Evolutionary conservation across 2,888 invertebrate genomes (phyloP).

Genomic region (Pterostichus niger): DNA sequence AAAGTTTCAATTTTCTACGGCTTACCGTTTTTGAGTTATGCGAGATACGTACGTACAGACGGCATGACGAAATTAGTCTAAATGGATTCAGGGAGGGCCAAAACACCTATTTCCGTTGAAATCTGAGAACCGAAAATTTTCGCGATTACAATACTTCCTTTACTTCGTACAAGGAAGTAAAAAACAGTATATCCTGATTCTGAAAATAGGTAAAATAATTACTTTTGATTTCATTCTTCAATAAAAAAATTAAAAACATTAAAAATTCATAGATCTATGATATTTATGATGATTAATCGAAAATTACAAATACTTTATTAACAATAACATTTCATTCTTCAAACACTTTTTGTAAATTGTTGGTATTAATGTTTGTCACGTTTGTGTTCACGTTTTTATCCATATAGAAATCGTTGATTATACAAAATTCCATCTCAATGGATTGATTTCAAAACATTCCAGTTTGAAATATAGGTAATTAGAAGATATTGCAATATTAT

Average conservation of each 20-base stretch:
- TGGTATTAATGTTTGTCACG: not conserved
- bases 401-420: not conserved
- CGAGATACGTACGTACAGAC: no score
- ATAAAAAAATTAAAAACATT: no score
- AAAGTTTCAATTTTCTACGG: no score
- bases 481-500: constrained; percentile 12
- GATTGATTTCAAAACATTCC: constrained; percentile 1
- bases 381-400: not conserved
- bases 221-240: constrained; percentile 1
- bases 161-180: no score
- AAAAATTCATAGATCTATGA: not conserved
- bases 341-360: not conserved
- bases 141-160: no score
- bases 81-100: no score
- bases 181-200: constrained; percentile 1
- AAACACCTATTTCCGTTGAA: no score
- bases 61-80: no score
- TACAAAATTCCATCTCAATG: not conserved
- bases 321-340: not conserved
- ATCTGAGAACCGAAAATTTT: no score
- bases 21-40: no score
- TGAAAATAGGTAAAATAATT: constrained; percentile 12
- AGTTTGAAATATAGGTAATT: not conserved
- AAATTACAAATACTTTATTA: not conserved
- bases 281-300: constrained; percentile 1